Evolutionary conservation across 2,888 invertebrate species (phyloP).

Genomic region (Deroplatys truncata): DNA sequence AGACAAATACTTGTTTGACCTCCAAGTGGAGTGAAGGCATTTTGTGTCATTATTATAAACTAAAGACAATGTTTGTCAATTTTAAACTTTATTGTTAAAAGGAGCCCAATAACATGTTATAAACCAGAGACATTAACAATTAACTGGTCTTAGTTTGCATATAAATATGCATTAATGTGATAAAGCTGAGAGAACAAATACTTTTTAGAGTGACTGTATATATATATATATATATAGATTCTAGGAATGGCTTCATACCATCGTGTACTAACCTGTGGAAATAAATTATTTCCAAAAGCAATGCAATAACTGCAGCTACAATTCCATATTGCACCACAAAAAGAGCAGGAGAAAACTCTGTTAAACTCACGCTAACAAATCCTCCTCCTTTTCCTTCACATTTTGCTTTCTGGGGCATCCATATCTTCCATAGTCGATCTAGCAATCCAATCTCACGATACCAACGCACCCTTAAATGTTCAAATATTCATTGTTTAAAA

Average conservation of each 20-base stretch:
- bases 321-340: slow-evolving; percentile 24
- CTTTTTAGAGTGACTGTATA: too few relatives aligned
- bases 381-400: slow-evolving; percentile 48
- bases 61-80: too few relatives aligned
- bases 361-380: slow-evolving; percentile 53
- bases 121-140: too few relatives aligned
- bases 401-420: slow-evolving; percentile 53
- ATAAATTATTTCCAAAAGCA: slow-evolving; percentile 16
- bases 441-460: slow-evolving; percentile 57
- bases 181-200: too few relatives aligned
- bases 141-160: too few relatives aligned
- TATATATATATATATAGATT: too few relatives aligned
- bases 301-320: background rate
- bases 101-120: too few relatives aligned
- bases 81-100: too few relatives aligned
- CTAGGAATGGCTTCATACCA: background rate
- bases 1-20: too few relatives aligned
- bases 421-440: slow-evolving; percentile 48
- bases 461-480: slow-evolving; percentile 50
- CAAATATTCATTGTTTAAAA: background rate
- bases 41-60: too few relatives aligned
- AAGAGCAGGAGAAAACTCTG: slow-evolving; percentile 39
- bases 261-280: slow-evolving; percentile 25
- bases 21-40: too few relatives aligned
- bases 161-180: too few relatives aligned